Evolutionary conservation across 2,888 invertebrate species (phyloP), one percentile per base, ranked within the genome.

Genomic region (Antitype chi): DNA sequence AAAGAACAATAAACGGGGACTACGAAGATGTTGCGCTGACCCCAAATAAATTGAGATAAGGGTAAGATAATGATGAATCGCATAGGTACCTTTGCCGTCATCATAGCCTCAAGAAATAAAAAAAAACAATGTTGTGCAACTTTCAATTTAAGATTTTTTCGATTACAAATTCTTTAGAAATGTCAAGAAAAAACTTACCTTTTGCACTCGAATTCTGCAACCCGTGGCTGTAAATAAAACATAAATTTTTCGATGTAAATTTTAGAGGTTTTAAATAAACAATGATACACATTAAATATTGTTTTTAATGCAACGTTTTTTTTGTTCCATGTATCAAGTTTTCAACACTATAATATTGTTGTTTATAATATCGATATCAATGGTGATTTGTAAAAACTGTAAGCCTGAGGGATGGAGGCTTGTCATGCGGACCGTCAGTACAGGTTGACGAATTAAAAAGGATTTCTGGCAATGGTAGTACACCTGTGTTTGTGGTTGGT

Each of bases 401-500:
- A 23, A 62, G 69, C 74, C 53, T 62, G 8, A 60, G 25, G 49
- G 38, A n/a, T 8, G 6, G 28, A 20, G 43, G 11, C 38, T 11
- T 69, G 53, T 74, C 60, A 67, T 57, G 55, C 25, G 43, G 32
- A 60, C 49, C 13, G 60, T 69, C n/a, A 66, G 67, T 57, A 43
- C 6, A 28, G 49, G 57, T 15, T 23, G 62, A n/a, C 23, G 60
- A 74, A 80, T 62, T 57, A 67, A 80, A 80, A 74, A 17, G 43
- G 15, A 55, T 80, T 70, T 80, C 17, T 57, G 49, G 20, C 53
- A 23, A 57, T 32, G 38, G 13, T 25, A 32, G 8, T 1, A 11
- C 1, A 20, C 13, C 57, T 52, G 32, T 13, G n/a, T 17, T 6
- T 5, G 6, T 52, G 28, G 38, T 32, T 57, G 2, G 57, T 63